Evolutionary conservation across 2,888 invertebrate genomes (phyloP).

Genomic region (Ypsolopha sequella): DNA sequence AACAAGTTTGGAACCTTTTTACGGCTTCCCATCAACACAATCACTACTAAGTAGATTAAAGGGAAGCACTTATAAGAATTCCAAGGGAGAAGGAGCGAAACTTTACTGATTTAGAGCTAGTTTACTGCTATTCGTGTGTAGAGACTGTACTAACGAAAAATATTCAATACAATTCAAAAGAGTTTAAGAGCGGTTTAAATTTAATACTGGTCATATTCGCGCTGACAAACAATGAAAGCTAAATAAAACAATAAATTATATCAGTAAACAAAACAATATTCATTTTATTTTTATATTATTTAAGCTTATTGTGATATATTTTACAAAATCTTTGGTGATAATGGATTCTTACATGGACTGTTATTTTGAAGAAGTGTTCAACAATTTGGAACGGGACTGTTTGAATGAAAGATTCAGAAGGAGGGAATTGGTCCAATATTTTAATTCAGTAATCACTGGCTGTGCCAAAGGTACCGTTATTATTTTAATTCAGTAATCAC

Average conservation of each 20-base stretch:
- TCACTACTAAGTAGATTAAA: conserved; percentile 42
- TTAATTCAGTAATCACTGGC: conserved; percentile 82
- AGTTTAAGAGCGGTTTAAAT: too few relatives aligned
- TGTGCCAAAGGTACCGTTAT: conserved; percentile 76
- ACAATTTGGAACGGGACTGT: conserved; percentile 77
- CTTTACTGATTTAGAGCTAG: too few relatives aligned
- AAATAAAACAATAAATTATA: background rate
- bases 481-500: too few relatives aligned
- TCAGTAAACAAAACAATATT: background rate
- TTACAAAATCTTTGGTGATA: conserved; percentile 3
- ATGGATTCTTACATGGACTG: conserved; percentile 86
- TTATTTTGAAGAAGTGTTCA: conserved; percentile 83
- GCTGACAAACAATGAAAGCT: background rate
- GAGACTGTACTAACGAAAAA: too few relatives aligned
- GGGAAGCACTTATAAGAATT: conserved; percentile 36
- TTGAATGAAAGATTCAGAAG: conserved; percentile 80
- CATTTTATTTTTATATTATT: background rate
- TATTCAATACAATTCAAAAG: too few relatives aligned
- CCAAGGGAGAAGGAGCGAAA: conserved; percentile 10
- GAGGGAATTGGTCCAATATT: conserved; percentile 79
- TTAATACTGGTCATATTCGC: background rate
- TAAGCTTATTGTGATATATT: background rate
- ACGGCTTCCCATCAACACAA: conserved; percentile 37
- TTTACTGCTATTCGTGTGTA: too few relatives aligned
- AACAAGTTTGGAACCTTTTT: conserved; percentile 6